A percentile compares a stretch with the other conserved stretches of the same genome.
Conservation (phyloP, 2,113 vertebrate species). For the Nycticebus coucang region DNA sequence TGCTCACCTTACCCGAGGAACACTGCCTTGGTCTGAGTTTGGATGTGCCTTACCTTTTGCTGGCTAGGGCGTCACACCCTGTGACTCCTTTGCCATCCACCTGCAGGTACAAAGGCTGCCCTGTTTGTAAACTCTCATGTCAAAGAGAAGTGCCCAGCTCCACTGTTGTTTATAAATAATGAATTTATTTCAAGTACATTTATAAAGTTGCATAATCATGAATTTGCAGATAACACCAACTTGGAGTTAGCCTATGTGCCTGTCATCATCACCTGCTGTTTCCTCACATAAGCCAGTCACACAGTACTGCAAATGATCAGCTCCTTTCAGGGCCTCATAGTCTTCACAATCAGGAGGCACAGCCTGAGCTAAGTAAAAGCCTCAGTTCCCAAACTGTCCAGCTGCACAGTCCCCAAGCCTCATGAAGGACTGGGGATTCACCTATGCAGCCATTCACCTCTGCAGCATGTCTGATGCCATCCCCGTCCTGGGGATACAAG, state of each 20-base stretch:
- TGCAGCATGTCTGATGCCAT: background rate
- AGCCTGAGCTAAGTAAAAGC: too few relatives aligned
- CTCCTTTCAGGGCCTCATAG: background rate
- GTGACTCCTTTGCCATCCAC: background rate
- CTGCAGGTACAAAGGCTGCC: background rate
- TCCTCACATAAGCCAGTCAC: background rate
- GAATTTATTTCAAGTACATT: background rate
- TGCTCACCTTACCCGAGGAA: background rate
- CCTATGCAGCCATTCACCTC: background rate
- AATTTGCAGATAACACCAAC: background rate
- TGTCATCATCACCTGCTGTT: background rate
- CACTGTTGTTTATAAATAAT: background rate
- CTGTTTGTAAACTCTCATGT: background rate
- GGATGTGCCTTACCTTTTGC: background rate
- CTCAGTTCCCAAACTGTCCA: background rate
- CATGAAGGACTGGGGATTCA: accelerated
- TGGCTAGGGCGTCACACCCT: background rate
- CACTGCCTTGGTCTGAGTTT: background rate
- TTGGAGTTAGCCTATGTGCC: background rate
- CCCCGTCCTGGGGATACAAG: background rate
- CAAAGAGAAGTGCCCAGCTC: background rate
- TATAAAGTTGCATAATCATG: background rate
- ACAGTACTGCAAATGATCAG: accelerated
- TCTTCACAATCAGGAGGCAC: background rate
- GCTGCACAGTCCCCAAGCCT: background rate